Conservation (phyloP, 2,888 invertebrate genomes). For the Tillus elongatus region DNA sequence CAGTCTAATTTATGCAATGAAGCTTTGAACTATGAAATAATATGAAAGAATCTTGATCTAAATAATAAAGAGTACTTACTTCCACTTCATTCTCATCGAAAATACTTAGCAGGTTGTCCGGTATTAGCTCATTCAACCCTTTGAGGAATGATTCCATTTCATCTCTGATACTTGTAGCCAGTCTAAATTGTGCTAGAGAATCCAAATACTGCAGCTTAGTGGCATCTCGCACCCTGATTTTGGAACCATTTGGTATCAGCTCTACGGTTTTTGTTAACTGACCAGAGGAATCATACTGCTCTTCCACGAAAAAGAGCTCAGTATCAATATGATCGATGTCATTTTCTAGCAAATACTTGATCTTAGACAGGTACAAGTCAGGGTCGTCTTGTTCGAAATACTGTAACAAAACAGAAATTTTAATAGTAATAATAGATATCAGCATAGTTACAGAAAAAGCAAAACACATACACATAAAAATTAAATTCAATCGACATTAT, state of each 20-base stretch:
- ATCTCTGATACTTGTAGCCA: conserved; percentile 70
- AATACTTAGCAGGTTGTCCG: conserved; percentile 85
- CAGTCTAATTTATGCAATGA: too few species aligned
- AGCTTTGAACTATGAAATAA: too few species aligned
- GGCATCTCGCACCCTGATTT: conserved; percentile 62
- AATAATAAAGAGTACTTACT: too few species aligned
- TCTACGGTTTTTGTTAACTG: conserved; percentile 71
- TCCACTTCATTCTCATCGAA: conserved; percentile 95
- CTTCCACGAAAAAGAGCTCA: conserved; percentile 82
- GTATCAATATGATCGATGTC: conserved; percentile 72
- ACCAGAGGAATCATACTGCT: conserved; percentile 73
- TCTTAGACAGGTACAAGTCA: conserved; percentile 84
- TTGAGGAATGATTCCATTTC: conserved; percentile 84
- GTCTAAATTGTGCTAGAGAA: conserved; percentile 78
- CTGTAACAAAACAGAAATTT: conserved; percentile 48
- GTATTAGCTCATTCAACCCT: conserved; percentile 84
- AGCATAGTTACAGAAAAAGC: background rate
- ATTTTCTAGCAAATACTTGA: conserved; percentile 85
- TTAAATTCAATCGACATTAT: too few species aligned
- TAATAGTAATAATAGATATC: background rate
- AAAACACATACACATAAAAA: too few species aligned
- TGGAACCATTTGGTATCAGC: conserved; percentile 73
- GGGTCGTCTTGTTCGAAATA: conserved; percentile 96
- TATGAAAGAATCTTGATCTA: too few species aligned
- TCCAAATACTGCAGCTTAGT: conserved; percentile 79